phyloP scores from a whole-genome alignment of 2,797 vertebrate genomes.

The Cossypha dichroa region DNA sequence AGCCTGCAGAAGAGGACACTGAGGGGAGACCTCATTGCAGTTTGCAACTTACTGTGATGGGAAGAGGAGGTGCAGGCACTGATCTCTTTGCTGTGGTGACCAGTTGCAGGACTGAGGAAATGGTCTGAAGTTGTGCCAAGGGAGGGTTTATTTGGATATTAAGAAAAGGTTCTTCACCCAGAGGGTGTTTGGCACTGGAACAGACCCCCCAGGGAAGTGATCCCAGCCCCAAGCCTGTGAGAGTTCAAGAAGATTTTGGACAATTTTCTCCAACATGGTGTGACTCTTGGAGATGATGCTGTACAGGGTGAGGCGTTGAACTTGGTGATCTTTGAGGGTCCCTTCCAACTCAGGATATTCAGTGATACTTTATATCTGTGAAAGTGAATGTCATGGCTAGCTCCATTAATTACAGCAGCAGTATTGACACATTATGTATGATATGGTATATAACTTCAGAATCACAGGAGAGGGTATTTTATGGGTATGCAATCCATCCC shows the following conservation, averaged over 20 bases:
- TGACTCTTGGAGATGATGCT: neutral
- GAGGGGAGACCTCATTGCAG: neutral
- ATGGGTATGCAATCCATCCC: neutral
- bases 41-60: neutral
- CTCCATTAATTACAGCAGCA: neutral
- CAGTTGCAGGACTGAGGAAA: neutral
- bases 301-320: neutral
- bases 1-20: neutral
- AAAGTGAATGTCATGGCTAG: neutral
- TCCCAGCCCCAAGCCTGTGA: neutral
- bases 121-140: neutral
- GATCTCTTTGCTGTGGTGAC: neutral
- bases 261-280: neutral
- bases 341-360: neutral
- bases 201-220: no score
- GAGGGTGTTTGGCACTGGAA: neutral
- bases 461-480: neutral
- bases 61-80: neutral
- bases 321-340: neutral
- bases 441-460: neutral
- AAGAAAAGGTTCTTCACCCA: neutral
- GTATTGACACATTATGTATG: fast-evolving
- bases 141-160: neutral
- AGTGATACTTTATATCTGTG: neutral
- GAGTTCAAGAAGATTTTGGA: neutral